These are phyloP conservation scores for Scaptomyza cyrtandrae DNA, from an alignment of 2,888 invertebrate genomes.

Conservation along the genomic window DNA sequence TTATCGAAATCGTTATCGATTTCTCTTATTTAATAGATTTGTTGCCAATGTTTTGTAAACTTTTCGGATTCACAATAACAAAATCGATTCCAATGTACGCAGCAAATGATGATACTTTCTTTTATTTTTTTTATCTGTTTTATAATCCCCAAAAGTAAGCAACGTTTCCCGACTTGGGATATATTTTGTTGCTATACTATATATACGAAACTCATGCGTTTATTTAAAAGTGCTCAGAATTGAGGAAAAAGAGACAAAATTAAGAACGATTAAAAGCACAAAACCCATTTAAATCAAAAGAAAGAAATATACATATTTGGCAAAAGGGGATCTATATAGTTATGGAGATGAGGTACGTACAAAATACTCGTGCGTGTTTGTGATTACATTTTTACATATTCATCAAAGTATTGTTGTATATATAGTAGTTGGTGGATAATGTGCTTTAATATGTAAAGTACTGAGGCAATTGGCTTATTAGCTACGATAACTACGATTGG, in stretches of 20 bases:
- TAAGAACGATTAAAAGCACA: conserved; percentile 2
- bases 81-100: no score
- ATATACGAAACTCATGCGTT: conserved; percentile 32
- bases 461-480: conserved; percentile 39
- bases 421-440: conserved; percentile 8
- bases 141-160: conserved; percentile 25
- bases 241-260: not conserved
- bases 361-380: conserved; percentile 40
- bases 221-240: conserved; percentile 22
- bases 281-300: not conserved
- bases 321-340: conserved; percentile 20
- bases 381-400: conserved; percentile 20
- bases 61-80: no score
- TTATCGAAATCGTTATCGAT: no score
- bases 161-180: conserved; percentile 14
- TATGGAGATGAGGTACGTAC: conserved; percentile 32
- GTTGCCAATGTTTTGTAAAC: no score
- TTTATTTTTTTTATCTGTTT: not conserved
- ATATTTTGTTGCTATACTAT: conserved; percentile 13
- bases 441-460: conserved; percentile 28
- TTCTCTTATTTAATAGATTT: no score
- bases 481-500: conserved; percentile 24
- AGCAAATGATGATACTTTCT: not conserved
- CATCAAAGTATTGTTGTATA: not conserved
- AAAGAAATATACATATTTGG: not conserved